Conservation (phyloP, 2,888 invertebrate genomes). For the Meganola albula region DNA sequence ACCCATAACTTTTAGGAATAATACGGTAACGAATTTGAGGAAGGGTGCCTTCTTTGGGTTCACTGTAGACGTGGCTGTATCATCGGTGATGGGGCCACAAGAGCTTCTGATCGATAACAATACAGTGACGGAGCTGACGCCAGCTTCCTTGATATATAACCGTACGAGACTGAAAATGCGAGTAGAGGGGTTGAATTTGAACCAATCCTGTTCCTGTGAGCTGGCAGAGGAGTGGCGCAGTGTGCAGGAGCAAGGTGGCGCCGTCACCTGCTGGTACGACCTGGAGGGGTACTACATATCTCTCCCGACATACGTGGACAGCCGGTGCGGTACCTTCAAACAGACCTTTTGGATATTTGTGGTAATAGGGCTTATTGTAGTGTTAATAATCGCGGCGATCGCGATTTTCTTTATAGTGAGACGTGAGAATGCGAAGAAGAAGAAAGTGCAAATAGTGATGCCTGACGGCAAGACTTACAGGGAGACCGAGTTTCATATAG, state of each 20-base stretch:
- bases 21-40: conserved; percentile 75
- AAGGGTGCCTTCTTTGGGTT: conserved; percentile 81
- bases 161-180: conserved; percentile 73
- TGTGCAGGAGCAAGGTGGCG: conserved; percentile 54
- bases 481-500: conserved; percentile 91
- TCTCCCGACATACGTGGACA: conserved; percentile 58
- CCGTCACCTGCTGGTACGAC: conserved; percentile 60
- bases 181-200: conserved; percentile 78
- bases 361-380: conserved; percentile 62
- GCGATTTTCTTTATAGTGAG: conserved; percentile 65
- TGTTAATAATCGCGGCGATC: conserved; percentile 66
- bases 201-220: conserved; percentile 78
- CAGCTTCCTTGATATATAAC: conserved; percentile 79
- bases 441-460: conserved; percentile 83
- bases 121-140: conserved; percentile 74
- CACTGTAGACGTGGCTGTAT: conserved; percentile 63
- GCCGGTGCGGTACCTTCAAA: conserved; percentile 61
- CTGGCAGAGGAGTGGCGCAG: conserved; percentile 56
- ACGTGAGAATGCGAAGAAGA: conserved; percentile 73
- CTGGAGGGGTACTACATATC: conserved; percentile 57
- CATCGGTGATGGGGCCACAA: conserved; percentile 58
- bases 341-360: conserved; percentile 69
- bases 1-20: conserved; percentile 81
- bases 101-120: conserved; percentile 81
- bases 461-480: conserved; percentile 89